Evolutionary conservation across 2,113 vertebrate genomes (phyloP), one percentile per base, ranked within the genome.

Genomic region (Sylvilagus bachmani): DNA sequence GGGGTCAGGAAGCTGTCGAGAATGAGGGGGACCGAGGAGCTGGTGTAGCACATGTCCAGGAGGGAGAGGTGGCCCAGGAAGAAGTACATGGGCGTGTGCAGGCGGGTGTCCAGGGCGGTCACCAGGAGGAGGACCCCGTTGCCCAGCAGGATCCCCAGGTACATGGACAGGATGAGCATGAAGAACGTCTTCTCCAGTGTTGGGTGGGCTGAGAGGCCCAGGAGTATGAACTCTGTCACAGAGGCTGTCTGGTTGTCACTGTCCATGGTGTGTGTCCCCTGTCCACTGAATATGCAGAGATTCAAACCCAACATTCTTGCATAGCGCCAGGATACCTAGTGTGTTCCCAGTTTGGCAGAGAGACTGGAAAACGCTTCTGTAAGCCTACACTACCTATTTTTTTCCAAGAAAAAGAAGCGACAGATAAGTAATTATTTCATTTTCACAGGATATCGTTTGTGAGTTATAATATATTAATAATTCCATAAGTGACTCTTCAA

Each of bases 31-130:
- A 97, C 61, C 0, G 91, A 97, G 10, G 95, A 94, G 19, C 93
- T 92, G 0, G 93, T 97, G 55, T 96, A 97, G 83, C 96, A 97
- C 55, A 97, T 92, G 79, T 97, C 97, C 53, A 98, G 89, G 93
- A 98, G 95, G 51, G 96, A 97, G 17, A 97, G 97, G 29, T 44
- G 44, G 4, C 90, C 38, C 81, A 96, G 94, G 77, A 97, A 97
- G 87, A 97, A 96, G 62, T 97, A 97, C 96, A 97, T 97, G 83
- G 97, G 96, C 0, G 44, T 95, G 93, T 96, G 85, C 53, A 96
- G 94, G 33, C 0, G 69, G 51, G 86, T 10, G 51, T 97, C 88
- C 10, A 77, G 16, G 33, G 82, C 1, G 13, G 88, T 97, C 66
- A 97, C 80, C 25, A 97, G 25, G 62, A 97, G 86, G 64, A 97